phyloP scores from a whole-genome alignment of 2,888 invertebrate species.

The Acrobasis suavella region DNA sequence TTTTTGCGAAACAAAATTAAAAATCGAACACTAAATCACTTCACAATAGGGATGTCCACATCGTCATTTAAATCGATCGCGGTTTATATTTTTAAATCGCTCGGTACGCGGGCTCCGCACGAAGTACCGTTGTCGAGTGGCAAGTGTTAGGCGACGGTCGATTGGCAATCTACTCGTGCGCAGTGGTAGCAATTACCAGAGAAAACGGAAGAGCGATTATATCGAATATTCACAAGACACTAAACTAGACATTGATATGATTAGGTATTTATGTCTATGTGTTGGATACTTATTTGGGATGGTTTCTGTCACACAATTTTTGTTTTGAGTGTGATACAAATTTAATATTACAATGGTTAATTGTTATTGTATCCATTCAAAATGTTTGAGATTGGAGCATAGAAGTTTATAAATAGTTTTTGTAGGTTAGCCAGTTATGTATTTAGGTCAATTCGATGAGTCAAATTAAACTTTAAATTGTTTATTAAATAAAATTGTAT shows the following conservation, averaged over 20 bases:
- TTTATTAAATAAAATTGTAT: too few relatives aligned
- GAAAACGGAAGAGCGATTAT: conserved; percentile 3
- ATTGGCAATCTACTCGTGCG: conserved; percentile 11
- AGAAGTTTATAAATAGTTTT: too few relatives aligned
- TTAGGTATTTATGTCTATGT: background rate
- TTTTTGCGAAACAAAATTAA: conserved; percentile 27
- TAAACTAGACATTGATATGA: background rate
- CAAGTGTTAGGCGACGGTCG: conserved; percentile 27
- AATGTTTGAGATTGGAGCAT: too few relatives aligned
- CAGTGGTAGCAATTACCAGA: background rate
- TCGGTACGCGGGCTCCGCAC: conserved; percentile 43
- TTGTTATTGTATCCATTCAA: too few relatives aligned
- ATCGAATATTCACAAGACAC: background rate
- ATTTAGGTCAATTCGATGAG: too few relatives aligned
- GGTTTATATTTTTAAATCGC: conserved; percentile 31
- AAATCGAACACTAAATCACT: conserved; percentile 30
- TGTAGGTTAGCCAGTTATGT: too few relatives aligned
- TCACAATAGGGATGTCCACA: conserved; percentile 30
- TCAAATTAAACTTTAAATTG: too few relatives aligned
- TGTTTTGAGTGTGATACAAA: background rate
- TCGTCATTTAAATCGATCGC: conserved; percentile 27
- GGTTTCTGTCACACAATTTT: background rate
- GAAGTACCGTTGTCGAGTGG: conserved; percentile 47
- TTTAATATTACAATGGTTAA: too few relatives aligned
- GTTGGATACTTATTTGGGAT: background rate